A percentile compares a stretch with the other conserved stretches of the same genome.
Conservation (phyloP, 64 coral and sea anemone genomes). For the Stylophora pistillata region DNA sequence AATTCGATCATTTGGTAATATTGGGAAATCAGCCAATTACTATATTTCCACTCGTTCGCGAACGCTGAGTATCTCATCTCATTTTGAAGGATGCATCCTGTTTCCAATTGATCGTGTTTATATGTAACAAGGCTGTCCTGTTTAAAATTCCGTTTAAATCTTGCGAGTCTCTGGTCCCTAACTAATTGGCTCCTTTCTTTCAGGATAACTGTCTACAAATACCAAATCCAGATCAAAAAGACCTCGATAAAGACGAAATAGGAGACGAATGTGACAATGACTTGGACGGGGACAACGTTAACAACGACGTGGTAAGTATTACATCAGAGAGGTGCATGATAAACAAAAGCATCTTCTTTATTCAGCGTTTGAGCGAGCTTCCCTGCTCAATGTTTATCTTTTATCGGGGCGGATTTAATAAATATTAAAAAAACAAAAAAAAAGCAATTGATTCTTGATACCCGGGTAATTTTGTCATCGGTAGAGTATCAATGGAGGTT, state of each 20-base stretch:
- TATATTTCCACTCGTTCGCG: no score
- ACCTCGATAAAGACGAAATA: slow-evolving; percentile 79
- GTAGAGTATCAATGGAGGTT: no score
- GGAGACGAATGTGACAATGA: slow-evolving; percentile 93
- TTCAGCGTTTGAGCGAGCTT: background rate
- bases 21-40: no score
- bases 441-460: no score
- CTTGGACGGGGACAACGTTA: slow-evolving; percentile 85
- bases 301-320: slow-evolving; percentile 63
- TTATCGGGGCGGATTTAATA: no score
- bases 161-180: background rate
- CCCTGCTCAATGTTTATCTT: background rate
- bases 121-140: no score
- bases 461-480: no score
- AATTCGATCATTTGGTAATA: no score
- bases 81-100: no score
- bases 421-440: no score
- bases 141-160: background rate
- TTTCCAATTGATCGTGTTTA: no score
- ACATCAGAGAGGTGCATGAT: background rate
- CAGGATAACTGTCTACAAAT: slow-evolving; percentile 81
- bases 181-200: background rate
- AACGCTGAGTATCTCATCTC: no score
- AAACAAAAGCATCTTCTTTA: background rate
- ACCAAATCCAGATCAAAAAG: slow-evolving; percentile 70